A percentile compares a stretch with the other conserved stretches of the same genome.
phyloP scores from a whole-genome alignment of 2,888 invertebrate species.

The Eubasilissa splendida region DNA sequence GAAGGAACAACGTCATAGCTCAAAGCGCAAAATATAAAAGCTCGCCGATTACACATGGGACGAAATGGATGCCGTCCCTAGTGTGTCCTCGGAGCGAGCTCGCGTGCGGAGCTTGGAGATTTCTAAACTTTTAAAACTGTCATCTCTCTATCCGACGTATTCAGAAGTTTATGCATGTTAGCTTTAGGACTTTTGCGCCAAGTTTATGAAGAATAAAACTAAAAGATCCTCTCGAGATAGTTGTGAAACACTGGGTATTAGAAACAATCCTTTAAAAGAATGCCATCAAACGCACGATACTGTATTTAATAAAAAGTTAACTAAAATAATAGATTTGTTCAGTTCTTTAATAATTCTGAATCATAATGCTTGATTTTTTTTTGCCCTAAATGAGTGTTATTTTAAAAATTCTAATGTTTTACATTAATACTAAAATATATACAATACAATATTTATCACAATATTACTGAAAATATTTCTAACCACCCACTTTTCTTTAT shows the following conservation, averaged over 20 bases:
- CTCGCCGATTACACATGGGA: constrained; percentile 34
- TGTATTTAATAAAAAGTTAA: no score
- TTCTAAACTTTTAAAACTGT: constrained; percentile 49
- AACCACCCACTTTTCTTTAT: no score
- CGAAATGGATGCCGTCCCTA: constrained; percentile 28
- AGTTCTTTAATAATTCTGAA: no score
- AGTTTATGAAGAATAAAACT: constrained; percentile 33
- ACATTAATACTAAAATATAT: no score
- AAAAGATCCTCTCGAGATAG: constrained; percentile 23
- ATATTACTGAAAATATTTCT: no score
- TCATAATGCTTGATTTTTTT: no score
- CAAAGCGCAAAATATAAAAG: constrained; percentile 41
- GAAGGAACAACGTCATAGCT: constrained; percentile 38
- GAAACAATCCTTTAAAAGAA: constrained; percentile 1
- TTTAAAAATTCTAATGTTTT: no score
- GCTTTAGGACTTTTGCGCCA: constrained; percentile 38
- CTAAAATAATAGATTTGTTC: no score
- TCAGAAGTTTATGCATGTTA: constrained; percentile 31
- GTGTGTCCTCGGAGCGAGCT: constrained; percentile 16
- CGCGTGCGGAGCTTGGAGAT: constrained; percentile 42
- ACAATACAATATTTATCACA: no score
- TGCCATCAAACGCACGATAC: no score
- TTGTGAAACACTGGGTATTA: background rate
- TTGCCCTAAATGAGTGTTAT: no score
- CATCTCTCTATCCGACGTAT: constrained; percentile 43